Evolutionary conservation across 2,113 vertebrate species (phyloP).

Genomic region (Rhizomys pruinosus): DNA sequence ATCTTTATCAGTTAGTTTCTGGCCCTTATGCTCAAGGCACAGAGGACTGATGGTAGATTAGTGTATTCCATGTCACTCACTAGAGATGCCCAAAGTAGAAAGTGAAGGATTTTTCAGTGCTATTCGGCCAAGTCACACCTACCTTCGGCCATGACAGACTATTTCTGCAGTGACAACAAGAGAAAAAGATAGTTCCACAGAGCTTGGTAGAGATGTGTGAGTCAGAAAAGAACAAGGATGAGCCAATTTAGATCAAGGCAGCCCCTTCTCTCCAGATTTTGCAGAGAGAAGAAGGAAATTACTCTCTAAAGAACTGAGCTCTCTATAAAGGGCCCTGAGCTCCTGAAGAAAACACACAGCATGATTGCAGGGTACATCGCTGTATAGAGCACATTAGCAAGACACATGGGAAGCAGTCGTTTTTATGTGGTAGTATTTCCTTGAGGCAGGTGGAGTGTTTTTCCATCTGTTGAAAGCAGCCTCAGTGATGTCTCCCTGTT

Average conservation of each 20-base stretch:
- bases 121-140: background rate
- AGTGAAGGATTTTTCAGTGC: background rate
- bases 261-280: background rate
- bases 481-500: slow-evolving; percentile 37
- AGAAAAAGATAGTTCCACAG: background rate
- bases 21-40: background rate
- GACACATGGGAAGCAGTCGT: slow-evolving; percentile 40
- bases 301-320: slow-evolving; percentile 46
- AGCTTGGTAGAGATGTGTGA: background rate
- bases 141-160: fast-evolving
- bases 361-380: slow-evolving; percentile 42
- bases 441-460: slow-evolving; percentile 58
- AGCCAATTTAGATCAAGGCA: background rate
- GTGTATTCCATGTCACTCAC: background rate
- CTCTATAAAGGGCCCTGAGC: slow-evolving; percentile 56
- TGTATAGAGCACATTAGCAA: slow-evolving; percentile 51
- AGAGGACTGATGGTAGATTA: background rate
- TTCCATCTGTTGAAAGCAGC: slow-evolving; percentile 57
- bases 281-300: slow-evolving; percentile 36
- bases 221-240: background rate
- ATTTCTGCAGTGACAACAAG: background rate
- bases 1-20: background rate
- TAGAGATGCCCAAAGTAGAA: background rate
- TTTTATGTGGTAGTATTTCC: slow-evolving; percentile 44
- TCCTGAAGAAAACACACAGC: slow-evolving; percentile 29